Percentiles rank a stretch among this genome's conserved stretches.
Evolutionary conservation across 2,113 vertebrate genomes (phyloP).

Genomic region (Hydrolagus affinis): DNA sequence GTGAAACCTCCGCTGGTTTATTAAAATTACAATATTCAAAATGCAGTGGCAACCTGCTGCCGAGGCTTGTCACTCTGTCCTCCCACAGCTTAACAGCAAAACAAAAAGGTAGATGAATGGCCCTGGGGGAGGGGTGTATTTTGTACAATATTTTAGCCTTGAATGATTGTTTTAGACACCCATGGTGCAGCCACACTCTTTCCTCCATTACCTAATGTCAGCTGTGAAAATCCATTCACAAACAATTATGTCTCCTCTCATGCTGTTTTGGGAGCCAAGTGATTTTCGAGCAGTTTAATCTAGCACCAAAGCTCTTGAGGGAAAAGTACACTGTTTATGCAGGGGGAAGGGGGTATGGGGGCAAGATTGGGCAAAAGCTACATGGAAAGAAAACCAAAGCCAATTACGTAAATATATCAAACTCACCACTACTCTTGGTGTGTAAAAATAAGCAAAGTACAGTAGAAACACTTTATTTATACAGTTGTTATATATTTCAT

Average conservation of each 20-base stretch:
- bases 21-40: not conserved
- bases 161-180: conserved; percentile 58
- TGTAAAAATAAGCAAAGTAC: not conserved
- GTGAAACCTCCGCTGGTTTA: not conserved
- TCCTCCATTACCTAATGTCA: conserved; percentile 53
- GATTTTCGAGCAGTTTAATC: conserved; percentile 31
- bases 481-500: not conserved
- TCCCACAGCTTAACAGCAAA: not conserved
- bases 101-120: not conserved
- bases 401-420: not conserved
- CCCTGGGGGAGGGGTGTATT: not conserved
- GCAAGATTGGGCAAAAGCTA: too few relatives aligned
- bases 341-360: not conserved
- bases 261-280: conserved; percentile 56
- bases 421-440: not conserved
- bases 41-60: not conserved
- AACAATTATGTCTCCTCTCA: conserved; percentile 63
- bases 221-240: conserved; percentile 63
- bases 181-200: conserved; percentile 53
- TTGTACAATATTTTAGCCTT: conserved; percentile 46
- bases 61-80: not conserved
- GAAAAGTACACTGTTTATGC: not conserved
- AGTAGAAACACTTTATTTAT: not conserved
- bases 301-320: not conserved
- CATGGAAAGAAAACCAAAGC: not conserved